Evolutionary conservation across 1,140 invertebrate genomes (phyloP).

Genomic region (Magallana ariakensis): DNA sequence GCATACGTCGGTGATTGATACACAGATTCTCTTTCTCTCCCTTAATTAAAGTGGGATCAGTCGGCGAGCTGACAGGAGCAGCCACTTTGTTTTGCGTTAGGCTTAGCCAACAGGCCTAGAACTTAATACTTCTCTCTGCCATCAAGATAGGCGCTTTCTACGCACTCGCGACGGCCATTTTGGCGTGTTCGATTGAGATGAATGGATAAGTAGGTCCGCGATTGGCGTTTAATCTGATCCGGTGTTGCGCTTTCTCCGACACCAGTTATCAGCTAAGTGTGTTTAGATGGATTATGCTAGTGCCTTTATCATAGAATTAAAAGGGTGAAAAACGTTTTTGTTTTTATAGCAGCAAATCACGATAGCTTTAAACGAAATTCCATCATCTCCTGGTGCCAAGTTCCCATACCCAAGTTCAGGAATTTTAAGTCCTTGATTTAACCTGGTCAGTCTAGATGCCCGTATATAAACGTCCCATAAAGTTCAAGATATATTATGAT

Average conservation of each 20-base stretch:
- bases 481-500: no score
- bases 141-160: background rate
- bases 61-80: background rate
- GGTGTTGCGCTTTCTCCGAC: slow-evolving; percentile 22
- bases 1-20: background rate
- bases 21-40: background rate
- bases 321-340: background rate
- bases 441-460: no score
- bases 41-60: slow-evolving; percentile 22
- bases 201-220: slow-evolving; percentile 1
- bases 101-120: background rate
- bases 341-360: slow-evolving; percentile 4
- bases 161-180: background rate
- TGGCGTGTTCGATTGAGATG: slow-evolving; percentile 35
- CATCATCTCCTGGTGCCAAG: no score
- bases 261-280: slow-evolving; percentile 4
- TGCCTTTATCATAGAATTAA: background rate
- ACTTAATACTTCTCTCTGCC: background rate
- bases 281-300: background rate
- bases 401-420: no score
- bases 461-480: no score
- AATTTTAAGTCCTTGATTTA: no score
- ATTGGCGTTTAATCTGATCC: slow-evolving; percentile 36
- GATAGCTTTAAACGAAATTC: no score
- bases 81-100: background rate